phyloP scores from a whole-genome alignment of 1,140 invertebrate genomes.

The Phymastichus coffea region DNA sequence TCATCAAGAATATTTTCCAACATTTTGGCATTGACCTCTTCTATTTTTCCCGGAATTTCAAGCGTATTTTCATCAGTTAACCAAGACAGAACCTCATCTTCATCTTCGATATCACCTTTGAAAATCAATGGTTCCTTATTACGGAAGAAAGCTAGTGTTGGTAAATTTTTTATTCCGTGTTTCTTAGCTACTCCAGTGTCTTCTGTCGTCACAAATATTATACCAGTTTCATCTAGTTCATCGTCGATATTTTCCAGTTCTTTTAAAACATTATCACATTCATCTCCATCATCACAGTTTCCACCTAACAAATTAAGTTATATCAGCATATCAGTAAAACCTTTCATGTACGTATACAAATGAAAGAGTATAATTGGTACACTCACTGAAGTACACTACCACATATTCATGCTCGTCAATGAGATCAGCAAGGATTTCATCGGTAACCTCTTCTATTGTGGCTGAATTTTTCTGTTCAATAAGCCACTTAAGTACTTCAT shows the following conservation, averaged over 20 bases:
- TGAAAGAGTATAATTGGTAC: conserved; percentile 1
- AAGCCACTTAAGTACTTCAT: conserved; percentile 88
- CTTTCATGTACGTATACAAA: conserved; percentile 14
- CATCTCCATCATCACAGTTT: conserved; percentile 81
- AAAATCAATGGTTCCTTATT: conserved; percentile 84
- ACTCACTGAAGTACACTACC: conserved; percentile 88
- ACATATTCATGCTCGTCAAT: conserved; percentile 92
- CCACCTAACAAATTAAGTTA: conserved; percentile 64
- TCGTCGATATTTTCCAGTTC: conserved; percentile 93
- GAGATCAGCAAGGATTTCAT: conserved; percentile 84
- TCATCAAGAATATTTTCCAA: conserved; percentile 86
- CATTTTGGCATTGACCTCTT: conserved; percentile 91
- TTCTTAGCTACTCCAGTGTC: conserved; percentile 80
- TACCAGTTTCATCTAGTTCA: conserved; percentile 89
- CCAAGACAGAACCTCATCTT: conserved; percentile 88
- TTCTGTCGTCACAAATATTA: conserved; percentile 91
- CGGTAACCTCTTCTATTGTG: conserved; percentile 92
- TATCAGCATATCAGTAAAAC: background rate
- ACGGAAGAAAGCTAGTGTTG: conserved; percentile 85
- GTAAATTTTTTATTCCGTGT: conserved; percentile 81
- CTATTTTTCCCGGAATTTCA: conserved; percentile 89
- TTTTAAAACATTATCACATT: conserved; percentile 80
- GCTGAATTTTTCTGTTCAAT: conserved; percentile 87
- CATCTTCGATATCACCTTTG: conserved; percentile 84
- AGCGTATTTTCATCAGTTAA: conserved; percentile 88